Conservation (phyloP, 2,888 invertebrate species). For the Cryptus armator region DNA sequence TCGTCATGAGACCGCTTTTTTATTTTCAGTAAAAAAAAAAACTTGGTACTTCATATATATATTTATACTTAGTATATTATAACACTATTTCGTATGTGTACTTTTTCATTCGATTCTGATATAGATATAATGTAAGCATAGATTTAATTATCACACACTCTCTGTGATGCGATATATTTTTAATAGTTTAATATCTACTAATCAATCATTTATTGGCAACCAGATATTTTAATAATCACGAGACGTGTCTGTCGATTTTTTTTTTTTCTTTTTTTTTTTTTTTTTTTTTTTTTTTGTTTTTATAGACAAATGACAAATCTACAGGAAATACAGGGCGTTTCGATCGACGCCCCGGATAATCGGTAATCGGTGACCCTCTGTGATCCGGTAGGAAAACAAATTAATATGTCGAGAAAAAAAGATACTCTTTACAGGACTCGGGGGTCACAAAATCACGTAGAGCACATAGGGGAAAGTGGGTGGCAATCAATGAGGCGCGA, state of each 20-base stretch:
- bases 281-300: not conserved
- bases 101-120: slow-evolving; percentile 24
- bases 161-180: slow-evolving; percentile 17
- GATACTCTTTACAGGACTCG: slow-evolving; percentile 55
- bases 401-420: slow-evolving; percentile 11
- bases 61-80: slow-evolving; percentile 6
- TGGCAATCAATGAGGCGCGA: not conserved
- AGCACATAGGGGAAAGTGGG: slow-evolving; percentile 1
- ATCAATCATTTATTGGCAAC: slow-evolving; percentile 18
- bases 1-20: slow-evolving; percentile 66
- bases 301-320: not conserved
- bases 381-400: no score
- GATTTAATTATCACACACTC: slow-evolving; percentile 23
- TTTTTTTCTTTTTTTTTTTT: not conserved
- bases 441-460: slow-evolving; percentile 26
- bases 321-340: slow-evolving; percentile 22
- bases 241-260: not conserved
- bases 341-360: slow-evolving; percentile 36
- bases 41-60: slow-evolving; percentile 32
- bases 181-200: slow-evolving; percentile 20
- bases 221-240: slow-evolving; percentile 11
- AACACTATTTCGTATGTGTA: slow-evolving; percentile 1
- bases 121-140: slow-evolving; percentile 24
- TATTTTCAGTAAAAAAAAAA: slow-evolving; percentile 17
- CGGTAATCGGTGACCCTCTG: slow-evolving; percentile 19